Conservation (phyloP, 2,113 vertebrate genomes). For the Corynorhinus townsendii region DNA sequence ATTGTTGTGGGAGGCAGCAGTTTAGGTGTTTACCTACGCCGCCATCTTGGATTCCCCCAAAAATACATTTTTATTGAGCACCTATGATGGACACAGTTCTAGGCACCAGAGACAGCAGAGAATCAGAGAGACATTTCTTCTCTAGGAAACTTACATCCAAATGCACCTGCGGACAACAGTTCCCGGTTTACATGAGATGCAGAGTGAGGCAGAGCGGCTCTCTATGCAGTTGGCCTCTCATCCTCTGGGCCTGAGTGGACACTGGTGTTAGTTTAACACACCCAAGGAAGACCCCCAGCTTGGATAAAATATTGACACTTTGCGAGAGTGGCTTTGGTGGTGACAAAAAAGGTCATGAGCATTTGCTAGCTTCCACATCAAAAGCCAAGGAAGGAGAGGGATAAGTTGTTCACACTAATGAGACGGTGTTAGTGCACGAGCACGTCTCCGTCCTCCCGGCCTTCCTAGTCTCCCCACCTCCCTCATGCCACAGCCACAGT, state of each 20-base stretch:
- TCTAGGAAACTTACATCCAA: background rate
- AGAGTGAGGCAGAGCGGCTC: background rate
- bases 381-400: background rate
- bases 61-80: background rate
- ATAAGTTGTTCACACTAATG: background rate
- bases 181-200: rapidly evolving
- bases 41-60: too few relatives aligned
- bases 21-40: too few relatives aligned
- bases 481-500: background rate
- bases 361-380: background rate
- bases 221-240: background rate
- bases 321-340: background rate
- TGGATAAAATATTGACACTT: background rate
- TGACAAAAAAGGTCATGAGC: background rate
- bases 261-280: background rate
- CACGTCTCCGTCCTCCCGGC: background rate
- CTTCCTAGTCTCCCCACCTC: background rate
- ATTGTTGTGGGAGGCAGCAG: too few relatives aligned
- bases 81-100: background rate
- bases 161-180: background rate
- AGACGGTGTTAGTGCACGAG: background rate
- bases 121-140: background rate
- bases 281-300: background rate
- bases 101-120: too few relatives aligned
- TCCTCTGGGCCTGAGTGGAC: background rate